These are phyloP conservation scores for Aleadryas rufinucha DNA, from an alignment of 2,113 vertebrate genomes.

Conservation along the genomic window DNA sequence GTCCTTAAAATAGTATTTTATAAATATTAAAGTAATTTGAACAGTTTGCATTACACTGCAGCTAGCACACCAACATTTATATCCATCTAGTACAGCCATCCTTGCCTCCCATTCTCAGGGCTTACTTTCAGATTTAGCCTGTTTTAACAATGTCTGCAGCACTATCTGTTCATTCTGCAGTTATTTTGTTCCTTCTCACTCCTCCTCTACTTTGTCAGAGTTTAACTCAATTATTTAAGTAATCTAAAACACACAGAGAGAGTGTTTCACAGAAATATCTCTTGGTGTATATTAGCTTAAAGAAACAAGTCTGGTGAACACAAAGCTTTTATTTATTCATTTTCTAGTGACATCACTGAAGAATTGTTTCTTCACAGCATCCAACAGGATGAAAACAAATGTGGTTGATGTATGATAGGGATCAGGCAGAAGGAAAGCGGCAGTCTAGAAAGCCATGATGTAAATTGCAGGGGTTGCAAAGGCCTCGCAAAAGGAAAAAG, in stretches of 20 bases:
- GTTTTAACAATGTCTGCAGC: slow-evolving; percentile 7
- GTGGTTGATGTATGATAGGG: neutral
- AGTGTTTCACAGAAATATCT: neutral
- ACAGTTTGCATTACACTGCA: slow-evolving; percentile 20
- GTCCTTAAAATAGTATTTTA: slow-evolving; percentile 21
- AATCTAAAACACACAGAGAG: neutral
- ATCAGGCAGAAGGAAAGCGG: neutral
- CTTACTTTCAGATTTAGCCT: slow-evolving; percentile 20
- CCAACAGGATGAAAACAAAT: slow-evolving; percentile 2
- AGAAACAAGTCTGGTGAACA: neutral
- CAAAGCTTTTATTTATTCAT: slow-evolving; percentile 5
- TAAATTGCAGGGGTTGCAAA: neutral
- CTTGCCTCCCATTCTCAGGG: neutral
- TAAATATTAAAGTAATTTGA: neutral
- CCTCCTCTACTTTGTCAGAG: neutral
- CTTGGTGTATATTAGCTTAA: neutral
- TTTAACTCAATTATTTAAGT: slow-evolving; percentile 19
- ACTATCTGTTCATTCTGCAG: neutral
- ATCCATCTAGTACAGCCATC: neutral
- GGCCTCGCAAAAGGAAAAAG: neutral
- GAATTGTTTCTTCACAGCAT: slow-evolving; percentile 2
- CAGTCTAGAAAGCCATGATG: neutral
- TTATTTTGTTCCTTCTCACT: neutral
- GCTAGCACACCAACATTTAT: neutral
- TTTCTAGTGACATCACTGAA: neutral